These are phyloP conservation scores for Diglossa brunneiventris DNA, from an alignment of 2,113 vertebrate species.

Conservation along the genomic window DNA sequence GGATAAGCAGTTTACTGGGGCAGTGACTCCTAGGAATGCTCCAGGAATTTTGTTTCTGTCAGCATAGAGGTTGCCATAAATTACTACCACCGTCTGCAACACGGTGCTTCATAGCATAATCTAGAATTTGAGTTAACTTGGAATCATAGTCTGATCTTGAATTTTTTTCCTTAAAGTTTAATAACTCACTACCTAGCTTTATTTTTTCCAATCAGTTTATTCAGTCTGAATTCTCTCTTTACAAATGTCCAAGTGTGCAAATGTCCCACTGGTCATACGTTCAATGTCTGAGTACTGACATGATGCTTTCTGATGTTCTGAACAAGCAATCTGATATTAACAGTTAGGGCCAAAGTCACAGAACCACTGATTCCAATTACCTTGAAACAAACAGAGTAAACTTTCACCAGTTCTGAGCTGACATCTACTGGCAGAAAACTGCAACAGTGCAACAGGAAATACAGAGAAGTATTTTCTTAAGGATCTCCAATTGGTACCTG, in stretches of 20 bases:
- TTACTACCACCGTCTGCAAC: not conserved
- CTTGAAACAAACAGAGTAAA: not conserved
- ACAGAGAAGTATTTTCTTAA: not conserved
- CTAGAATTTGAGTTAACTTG: not conserved
- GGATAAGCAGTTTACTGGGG: not conserved
- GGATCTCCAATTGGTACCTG: not conserved
- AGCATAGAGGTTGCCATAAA: not conserved
- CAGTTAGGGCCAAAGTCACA: not conserved
- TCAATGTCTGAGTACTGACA: not conserved
- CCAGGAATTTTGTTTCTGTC: not conserved
- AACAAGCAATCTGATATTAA: not conserved
- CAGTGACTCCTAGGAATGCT: not conserved
- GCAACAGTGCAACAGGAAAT: not conserved
- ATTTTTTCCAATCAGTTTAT: not conserved
- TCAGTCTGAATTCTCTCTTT: not conserved
- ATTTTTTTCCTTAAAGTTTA: not conserved
- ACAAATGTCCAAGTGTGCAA: not conserved
- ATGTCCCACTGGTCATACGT: not conserved
- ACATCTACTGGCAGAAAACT: conserved; percentile 49
- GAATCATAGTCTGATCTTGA: not conserved
- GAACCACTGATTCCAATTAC: not conserved
- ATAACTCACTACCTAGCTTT: not conserved
- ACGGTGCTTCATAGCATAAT: not conserved
- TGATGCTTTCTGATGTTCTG: not conserved
- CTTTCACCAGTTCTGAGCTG: conserved; percentile 36